Conservation (phyloP, 2,113 vertebrate species). For the Sterrhoptilus dennistouni region DNA sequence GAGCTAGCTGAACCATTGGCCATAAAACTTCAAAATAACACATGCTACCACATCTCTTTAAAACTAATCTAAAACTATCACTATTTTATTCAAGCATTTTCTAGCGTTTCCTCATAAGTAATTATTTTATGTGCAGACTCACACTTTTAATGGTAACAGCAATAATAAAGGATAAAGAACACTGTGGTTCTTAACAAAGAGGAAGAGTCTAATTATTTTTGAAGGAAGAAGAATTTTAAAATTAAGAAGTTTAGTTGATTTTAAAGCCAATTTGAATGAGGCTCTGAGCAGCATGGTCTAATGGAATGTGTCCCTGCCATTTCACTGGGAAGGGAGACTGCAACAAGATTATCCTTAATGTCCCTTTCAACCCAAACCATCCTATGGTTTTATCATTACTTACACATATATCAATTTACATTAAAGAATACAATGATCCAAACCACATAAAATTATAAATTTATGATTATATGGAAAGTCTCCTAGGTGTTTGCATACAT, state of each 20-base stretch:
- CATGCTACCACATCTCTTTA: not conserved
- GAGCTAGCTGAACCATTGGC: not conserved
- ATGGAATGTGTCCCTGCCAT: not conserved
- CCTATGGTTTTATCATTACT: not conserved
- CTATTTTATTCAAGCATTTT: not conserved
- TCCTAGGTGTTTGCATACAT: rapidly evolving
- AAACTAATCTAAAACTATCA: not conserved
- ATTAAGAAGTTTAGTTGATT: not conserved
- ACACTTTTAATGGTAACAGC: not conserved
- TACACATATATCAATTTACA: not conserved
- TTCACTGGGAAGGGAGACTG: not conserved
- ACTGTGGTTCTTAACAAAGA: not conserved
- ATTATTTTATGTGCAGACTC: not conserved
- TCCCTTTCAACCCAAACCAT: not conserved
- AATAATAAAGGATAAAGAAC: not conserved
- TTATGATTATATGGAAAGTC: not conserved
- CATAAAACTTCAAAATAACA: not conserved
- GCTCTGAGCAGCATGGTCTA: not conserved
- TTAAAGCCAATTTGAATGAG: not conserved
- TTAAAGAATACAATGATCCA: not conserved
- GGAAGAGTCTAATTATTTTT: rapidly evolving
- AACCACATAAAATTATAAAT: not conserved
- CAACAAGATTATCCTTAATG: not conserved
- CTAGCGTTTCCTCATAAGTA: not conserved
- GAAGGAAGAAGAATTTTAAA: not conserved